A percentile compares a stretch with the other conserved stretches of the same genome.
phyloP scores from a whole-genome alignment of 2,797 vertebrate genomes.

The Graptemys geographica region DNA sequence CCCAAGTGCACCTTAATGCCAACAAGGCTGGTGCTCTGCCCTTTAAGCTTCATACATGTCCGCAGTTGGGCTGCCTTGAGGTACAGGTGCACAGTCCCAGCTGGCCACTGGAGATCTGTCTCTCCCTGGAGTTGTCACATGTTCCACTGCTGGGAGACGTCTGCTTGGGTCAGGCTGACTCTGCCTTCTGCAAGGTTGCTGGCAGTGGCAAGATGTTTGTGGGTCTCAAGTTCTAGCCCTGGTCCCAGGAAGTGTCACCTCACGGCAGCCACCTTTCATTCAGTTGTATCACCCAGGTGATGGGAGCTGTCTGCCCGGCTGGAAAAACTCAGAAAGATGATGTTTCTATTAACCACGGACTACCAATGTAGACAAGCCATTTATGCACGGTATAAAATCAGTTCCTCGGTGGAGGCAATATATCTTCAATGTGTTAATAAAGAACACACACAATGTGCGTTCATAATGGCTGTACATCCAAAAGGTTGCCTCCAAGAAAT shows the following conservation, averaged over 20 bases:
- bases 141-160: not conserved
- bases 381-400: not conserved
- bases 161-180: not conserved
- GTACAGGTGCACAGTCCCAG: not conserved
- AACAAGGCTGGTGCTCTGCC: not conserved
- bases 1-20: not conserved
- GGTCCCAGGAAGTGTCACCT: not conserved
- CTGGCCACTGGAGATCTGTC: not conserved
- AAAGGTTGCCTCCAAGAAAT: not conserved
- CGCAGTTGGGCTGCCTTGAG: rapidly evolving
- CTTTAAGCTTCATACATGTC: not conserved
- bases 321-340: not conserved
- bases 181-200: not conserved
- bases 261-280: not conserved
- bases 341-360: not conserved
- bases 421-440: not conserved
- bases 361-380: not conserved
- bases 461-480: not conserved
- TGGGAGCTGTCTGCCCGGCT: not conserved
- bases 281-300: not conserved
- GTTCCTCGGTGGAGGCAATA: not conserved
- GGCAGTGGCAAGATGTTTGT: not conserved
- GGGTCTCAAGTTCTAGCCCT: not conserved
- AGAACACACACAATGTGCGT: not conserved
- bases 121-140: not conserved